Conservation (phyloP, 2,113 vertebrate species). For the Pelusios castaneus region DNA sequence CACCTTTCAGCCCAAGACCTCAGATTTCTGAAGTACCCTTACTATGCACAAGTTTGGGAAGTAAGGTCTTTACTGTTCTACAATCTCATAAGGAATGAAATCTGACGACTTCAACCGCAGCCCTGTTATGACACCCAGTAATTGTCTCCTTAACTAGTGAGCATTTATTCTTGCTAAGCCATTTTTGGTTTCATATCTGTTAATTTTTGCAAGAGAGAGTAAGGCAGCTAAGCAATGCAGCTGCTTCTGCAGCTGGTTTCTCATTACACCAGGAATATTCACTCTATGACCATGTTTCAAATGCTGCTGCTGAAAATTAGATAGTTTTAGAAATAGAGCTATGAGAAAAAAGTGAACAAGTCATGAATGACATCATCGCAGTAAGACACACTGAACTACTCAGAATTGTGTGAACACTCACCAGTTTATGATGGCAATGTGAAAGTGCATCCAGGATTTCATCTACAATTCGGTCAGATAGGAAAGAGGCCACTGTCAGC, state of each 20-base stretch:
- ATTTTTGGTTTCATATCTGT: background rate
- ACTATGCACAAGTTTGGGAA: background rate
- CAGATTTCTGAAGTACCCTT: background rate
- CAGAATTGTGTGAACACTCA: slow-evolving; percentile 70
- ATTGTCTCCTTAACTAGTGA: background rate
- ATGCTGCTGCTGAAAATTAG: background rate
- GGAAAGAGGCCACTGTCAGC: slow-evolving; percentile 94
- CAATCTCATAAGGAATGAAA: background rate
- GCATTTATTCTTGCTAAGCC: background rate
- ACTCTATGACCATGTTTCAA: background rate
- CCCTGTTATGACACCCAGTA: background rate
- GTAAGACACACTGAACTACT: background rate
- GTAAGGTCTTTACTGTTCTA: background rate
- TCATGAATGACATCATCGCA: background rate
- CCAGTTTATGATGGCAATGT: slow-evolving; percentile 88
- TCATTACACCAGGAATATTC: background rate
- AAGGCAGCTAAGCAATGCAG: background rate
- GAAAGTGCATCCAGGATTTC: slow-evolving; percentile 95
- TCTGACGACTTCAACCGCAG: background rate
- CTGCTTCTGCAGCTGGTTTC: background rate
- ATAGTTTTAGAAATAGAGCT: background rate
- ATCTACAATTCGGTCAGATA: slow-evolving; percentile 96
- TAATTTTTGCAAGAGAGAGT: background rate
- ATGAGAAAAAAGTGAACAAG: background rate
- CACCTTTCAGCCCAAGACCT: background rate